These are phyloP conservation scores for Dynastes hyllus DNA, from an alignment of 2,888 invertebrate genomes.

Conservation along the genomic window DNA sequence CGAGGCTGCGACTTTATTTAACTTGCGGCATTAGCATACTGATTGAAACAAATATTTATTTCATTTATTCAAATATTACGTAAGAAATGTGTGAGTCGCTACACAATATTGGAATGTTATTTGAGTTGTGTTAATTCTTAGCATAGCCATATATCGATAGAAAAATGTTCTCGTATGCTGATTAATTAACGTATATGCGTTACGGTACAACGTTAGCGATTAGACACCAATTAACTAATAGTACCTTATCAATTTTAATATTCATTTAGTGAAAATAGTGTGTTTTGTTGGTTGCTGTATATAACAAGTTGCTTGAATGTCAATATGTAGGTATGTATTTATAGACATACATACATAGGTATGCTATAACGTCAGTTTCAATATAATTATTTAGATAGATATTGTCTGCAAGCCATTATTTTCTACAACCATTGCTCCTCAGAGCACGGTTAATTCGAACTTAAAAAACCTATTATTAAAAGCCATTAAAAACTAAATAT, in stretches of 20 bases:
- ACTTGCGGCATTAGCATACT: conserved; percentile 48
- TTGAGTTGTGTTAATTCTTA: conserved; percentile 28
- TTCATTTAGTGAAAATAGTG: neutral
- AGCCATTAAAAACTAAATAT: too few relatives aligned
- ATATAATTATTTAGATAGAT: too few relatives aligned
- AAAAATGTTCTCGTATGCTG: conserved; percentile 17
- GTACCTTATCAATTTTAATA: conserved; percentile 13
- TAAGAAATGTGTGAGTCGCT: conserved; percentile 44
- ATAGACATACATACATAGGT: too few relatives aligned
- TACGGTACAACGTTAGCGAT: neutral
- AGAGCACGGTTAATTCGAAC: too few relatives aligned
- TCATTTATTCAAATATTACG: conserved; percentile 50
- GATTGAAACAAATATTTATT: conserved; percentile 52
- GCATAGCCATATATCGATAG: conserved; percentile 19
- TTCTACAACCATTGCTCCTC: too few relatives aligned
- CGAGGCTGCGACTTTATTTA: conserved; percentile 40
- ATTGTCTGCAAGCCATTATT: too few relatives aligned
- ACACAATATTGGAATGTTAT: conserved; percentile 46
- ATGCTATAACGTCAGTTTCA: too few relatives aligned
- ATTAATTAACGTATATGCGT: conserved; percentile 24
- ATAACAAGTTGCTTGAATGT: too few relatives aligned
- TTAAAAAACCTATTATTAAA: too few relatives aligned
- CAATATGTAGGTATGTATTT: too few relatives aligned
- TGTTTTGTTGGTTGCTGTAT: too few relatives aligned
- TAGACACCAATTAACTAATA: conserved; percentile 9